Conservation (phyloP, 35 echinoderm and acorn worm genomes). For the Lytechinus variegatus region DNA sequence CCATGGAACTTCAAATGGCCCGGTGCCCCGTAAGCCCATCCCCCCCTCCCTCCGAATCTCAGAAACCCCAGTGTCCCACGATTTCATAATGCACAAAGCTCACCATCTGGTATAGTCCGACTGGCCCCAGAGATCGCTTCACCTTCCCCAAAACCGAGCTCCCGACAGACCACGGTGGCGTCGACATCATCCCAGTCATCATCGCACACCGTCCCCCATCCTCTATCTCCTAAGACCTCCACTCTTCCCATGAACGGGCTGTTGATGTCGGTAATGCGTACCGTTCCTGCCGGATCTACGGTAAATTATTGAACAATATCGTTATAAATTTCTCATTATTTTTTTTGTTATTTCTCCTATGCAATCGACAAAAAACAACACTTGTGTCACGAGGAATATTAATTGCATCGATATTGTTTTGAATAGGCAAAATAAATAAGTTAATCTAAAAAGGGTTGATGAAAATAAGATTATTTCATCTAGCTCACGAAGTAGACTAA, state of each 20-base stretch:
- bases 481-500: too few relatives aligned
- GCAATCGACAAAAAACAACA: too few relatives aligned
- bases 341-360: too few relatives aligned
- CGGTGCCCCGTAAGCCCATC: too few relatives aligned
- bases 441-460: too few relatives aligned
- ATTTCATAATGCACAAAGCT: background rate
- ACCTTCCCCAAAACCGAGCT: background rate
- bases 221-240: background rate
- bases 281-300: background rate
- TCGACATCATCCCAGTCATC: slow-evolving; percentile 18
- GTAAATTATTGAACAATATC: background rate
- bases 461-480: too few relatives aligned
- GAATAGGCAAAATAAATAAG: too few relatives aligned
- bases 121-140: background rate
- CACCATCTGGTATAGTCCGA: background rate
- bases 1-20: too few relatives aligned
- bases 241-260: slow-evolving; percentile 28
- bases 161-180: slow-evolving; percentile 23
- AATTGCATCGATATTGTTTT: too few relatives aligned
- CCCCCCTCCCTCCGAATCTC: too few relatives aligned
- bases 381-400: too few relatives aligned
- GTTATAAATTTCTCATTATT: background rate
- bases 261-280: background rate
- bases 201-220: slow-evolving; percentile 23
- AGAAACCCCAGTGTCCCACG: too few relatives aligned